phyloP scores from a whole-genome alignment of 1,140 invertebrate species.

The Tetramorium parvispinum region DNA sequence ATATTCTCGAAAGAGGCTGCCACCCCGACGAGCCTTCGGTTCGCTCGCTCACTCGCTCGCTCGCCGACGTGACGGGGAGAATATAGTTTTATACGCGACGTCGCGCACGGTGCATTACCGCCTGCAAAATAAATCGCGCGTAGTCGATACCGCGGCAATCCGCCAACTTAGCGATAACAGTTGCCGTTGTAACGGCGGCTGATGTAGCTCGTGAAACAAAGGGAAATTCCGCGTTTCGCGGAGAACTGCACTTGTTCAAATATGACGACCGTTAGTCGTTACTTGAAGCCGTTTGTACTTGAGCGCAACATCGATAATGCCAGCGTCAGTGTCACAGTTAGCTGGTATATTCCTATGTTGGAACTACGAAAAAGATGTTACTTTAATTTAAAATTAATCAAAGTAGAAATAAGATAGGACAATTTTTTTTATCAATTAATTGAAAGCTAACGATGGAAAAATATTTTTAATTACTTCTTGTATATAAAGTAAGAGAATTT shows the following conservation, averaged over 20 bases:
- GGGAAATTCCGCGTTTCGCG: not conserved
- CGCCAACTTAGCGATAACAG: slow-evolving; percentile 40
- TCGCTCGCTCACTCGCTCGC: not conserved
- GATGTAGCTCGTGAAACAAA: not conserved
- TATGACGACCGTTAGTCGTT: slow-evolving; percentile 38
- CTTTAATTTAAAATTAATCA: not conserved
- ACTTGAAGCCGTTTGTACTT: slow-evolving; percentile 3
- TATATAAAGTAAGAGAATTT: not conserved
- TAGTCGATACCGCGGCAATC: slow-evolving; percentile 28
- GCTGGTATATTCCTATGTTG: not conserved
- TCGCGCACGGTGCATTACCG: slow-evolving; percentile 22
- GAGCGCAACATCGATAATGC: not conserved
- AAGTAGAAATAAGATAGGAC: not conserved
- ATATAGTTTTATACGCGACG: slow-evolving; percentile 23
- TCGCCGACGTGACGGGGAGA: not conserved
- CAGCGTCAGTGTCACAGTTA: not conserved
- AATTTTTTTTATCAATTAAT: not conserved
- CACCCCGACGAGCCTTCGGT: not conserved
- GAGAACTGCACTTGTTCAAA: slow-evolving; percentile 11
- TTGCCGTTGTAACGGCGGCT: not conserved
- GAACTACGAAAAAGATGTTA: not conserved
- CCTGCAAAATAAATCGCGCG: slow-evolving; percentile 33
- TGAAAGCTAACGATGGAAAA: not conserved
- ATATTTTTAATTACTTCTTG: not conserved
- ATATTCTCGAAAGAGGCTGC: slow-evolving; percentile 56